Conservation (phyloP, 2,888 invertebrate genomes). For the Opisthograptis luteolata region DNA sequence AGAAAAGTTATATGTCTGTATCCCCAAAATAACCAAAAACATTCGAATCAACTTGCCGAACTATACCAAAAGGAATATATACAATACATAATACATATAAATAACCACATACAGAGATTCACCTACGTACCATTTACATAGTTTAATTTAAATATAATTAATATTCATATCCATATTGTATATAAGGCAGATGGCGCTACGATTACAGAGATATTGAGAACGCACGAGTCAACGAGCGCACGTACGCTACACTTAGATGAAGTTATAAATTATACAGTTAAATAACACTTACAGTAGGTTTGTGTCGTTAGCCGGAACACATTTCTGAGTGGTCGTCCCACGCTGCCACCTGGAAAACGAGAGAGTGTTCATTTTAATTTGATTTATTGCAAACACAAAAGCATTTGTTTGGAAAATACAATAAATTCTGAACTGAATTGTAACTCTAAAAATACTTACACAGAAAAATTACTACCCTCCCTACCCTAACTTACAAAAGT, state of each 20-base stretch:
- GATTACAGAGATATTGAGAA: conserved; percentile 17
- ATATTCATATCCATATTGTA: conserved; percentile 21
- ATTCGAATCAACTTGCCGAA: not conserved
- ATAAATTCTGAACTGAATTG: too few species aligned
- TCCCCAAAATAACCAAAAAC: too few species aligned
- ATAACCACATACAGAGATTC: conserved; percentile 45
- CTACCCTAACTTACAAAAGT: too few species aligned
- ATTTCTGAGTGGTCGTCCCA: conserved; percentile 95
- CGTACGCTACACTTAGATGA: conserved; percentile 12
- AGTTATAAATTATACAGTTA: conserved; percentile 36
- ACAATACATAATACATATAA: not conserved
- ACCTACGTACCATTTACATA: conserved; percentile 34
- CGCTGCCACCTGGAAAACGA: conserved; percentile 88
- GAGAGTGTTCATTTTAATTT: not conserved
- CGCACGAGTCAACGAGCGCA: conserved; percentile 15
- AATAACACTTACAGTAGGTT: conserved; percentile 42
- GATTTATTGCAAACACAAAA: too few species aligned
- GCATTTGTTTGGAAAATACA: too few species aligned
- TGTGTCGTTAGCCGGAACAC: conserved; percentile 86
- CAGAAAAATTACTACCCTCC: too few species aligned
- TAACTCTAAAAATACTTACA: too few species aligned
- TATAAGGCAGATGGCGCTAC: conserved; percentile 39
- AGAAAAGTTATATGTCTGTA: too few species aligned
- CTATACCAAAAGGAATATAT: conserved; percentile 2
- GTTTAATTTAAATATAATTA: conserved; percentile 13